Percentiles rank a stretch among this genome's conserved stretches.
Evolutionary conservation across 92 coral and sea anemone species (phyloP).

Genomic region (Zoanthus gigantus): DNA sequence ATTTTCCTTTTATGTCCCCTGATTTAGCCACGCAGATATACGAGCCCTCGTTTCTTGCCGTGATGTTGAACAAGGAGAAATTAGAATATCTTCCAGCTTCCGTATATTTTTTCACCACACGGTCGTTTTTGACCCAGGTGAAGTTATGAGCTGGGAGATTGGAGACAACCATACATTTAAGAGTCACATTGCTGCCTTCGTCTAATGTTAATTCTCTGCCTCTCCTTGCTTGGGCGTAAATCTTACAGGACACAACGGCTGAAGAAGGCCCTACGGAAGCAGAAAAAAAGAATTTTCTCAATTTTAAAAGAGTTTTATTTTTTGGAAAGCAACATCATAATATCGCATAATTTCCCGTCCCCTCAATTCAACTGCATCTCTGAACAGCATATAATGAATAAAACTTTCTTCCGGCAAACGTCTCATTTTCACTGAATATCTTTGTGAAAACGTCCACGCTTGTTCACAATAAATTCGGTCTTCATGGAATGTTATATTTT

Average conservation of each 20-base stretch:
- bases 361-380: no score
- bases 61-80: neutral
- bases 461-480: no score
- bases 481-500: no score
- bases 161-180: conserved; percentile 13
- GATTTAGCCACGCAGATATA: conserved; percentile 9
- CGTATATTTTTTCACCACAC: neutral
- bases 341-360: no score
- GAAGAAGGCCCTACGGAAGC: conserved; percentile 6
- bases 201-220: conserved; percentile 6
- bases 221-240: neutral
- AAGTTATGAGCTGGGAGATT: conserved; percentile 22
- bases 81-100: neutral
- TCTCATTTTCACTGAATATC: no score
- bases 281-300: neutral
- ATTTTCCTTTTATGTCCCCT: conserved; percentile 3
- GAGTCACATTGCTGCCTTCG: neutral
- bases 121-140: conserved; percentile 21
- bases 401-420: no score
- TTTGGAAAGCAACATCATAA: no score
- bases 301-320: neutral
- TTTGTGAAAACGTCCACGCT: no score
- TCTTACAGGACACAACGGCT: conserved; percentile 17
- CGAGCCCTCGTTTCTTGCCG: neutral
- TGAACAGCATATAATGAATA: no score